Conservation (phyloP, 2,888 invertebrate species). For the Anticlea derivata region DNA sequence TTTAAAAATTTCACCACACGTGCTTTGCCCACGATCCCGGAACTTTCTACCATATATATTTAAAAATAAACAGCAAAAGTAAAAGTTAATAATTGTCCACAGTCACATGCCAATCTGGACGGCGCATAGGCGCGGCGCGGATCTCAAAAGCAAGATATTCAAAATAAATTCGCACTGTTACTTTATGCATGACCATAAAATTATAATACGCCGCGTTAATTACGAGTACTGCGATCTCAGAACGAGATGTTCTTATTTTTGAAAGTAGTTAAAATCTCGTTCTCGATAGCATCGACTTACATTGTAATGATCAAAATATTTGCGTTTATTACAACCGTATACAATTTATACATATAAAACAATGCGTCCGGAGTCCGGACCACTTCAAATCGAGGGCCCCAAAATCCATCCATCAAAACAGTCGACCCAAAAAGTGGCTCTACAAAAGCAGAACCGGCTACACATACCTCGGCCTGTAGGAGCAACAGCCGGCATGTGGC, state of each 20-base stretch:
- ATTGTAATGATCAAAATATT: conserved; percentile 17
- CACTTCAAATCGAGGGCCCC: conserved; percentile 53
- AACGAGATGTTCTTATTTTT: conserved; percentile 14
- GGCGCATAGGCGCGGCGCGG: conserved; percentile 33
- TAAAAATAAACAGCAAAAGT: conserved; percentile 55
- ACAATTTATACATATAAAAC: conserved; percentile 21
- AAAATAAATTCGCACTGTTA: conserved; percentile 23
- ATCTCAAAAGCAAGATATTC: conserved; percentile 26
- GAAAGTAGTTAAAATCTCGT: conserved; percentile 12
- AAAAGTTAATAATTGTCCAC: conserved; percentile 69
- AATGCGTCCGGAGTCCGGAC: conserved; percentile 12
- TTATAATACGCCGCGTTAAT: conserved; percentile 12
- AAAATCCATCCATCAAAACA: conserved; percentile 71
- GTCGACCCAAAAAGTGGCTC: conserved; percentile 54
- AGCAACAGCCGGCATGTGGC: conserved; percentile 76
- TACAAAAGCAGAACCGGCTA: conserved; percentile 72
- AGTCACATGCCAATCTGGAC: conserved; percentile 44
- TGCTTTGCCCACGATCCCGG: conserved; percentile 45
- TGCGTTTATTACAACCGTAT: conserved; percentile 21
- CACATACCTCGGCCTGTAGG: conserved; percentile 50
- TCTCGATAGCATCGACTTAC: conserved; percentile 6
- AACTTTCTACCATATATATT: conserved; percentile 60
- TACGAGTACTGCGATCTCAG: conserved; percentile 6
- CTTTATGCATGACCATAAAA: conserved; percentile 17
- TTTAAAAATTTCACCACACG: conserved; percentile 52